These are phyloP conservation scores for Huso huso DNA, from an alignment of 2,797 vertebrate genomes.

Conservation along the genomic window DNA sequence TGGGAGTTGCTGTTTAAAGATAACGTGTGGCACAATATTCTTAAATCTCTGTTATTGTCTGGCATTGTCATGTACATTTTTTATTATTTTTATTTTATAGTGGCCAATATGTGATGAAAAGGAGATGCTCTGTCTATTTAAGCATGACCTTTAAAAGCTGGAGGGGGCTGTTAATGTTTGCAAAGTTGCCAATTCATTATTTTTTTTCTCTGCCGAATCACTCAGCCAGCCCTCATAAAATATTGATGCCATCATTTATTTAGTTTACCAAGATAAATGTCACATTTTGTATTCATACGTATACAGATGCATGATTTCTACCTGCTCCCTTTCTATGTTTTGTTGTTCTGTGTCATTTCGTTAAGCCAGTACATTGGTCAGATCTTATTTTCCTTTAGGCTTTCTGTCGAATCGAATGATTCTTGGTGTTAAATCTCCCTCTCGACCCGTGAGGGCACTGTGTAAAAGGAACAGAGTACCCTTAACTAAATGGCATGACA, in stretches of 20 bases:
- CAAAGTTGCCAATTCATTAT: conserved; percentile 8
- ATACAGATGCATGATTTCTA: conserved; percentile 6
- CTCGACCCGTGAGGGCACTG: no score
- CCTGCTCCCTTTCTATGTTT: no score
- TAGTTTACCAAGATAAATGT: conserved; percentile 67
- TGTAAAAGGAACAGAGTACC: no score
- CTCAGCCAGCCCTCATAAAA: conserved; percentile 52
- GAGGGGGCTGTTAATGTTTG: conserved; percentile 1
- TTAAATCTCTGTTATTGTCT: neutral
- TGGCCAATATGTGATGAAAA: neutral
- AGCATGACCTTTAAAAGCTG: conserved; percentile 3
- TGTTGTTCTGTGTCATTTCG: no score
- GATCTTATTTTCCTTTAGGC: no score
- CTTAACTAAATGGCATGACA: no score
- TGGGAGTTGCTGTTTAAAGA: no score
- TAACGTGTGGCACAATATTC: neutral
- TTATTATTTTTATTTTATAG: no score
- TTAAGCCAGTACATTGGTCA: no score
- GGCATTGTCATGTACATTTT: no score
- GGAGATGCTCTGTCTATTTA: neutral
- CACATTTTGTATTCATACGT: conserved; percentile 37
- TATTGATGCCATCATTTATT: conserved; percentile 71
- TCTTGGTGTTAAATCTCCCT: no score
- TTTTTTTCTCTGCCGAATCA: conserved; percentile 32
- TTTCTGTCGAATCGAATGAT: no score